A percentile compares a stretch with the other conserved stretches of the same genome.
These are phyloP conservation scores for Stegodyphus dumicola DNA, from an alignment of 1,140 invertebrate genomes.

Conservation along the genomic window DNA sequence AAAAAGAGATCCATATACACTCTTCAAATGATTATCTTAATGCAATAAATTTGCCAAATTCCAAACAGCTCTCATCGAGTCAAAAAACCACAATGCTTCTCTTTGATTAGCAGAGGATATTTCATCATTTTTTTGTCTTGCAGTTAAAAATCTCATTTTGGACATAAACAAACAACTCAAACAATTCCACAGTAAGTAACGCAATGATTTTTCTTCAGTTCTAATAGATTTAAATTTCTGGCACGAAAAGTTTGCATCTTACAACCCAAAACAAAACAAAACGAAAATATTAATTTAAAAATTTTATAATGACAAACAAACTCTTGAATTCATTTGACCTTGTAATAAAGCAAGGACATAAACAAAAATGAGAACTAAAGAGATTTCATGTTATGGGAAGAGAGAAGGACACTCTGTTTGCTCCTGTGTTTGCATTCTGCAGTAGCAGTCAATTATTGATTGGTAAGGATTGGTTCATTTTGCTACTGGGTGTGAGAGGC, in stretches of 20 bases:
- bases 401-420: constrained; percentile 19
- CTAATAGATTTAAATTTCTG: background rate
- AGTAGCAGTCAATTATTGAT: constrained; percentile 57
- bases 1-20: background rate
- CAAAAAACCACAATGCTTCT: constrained; percentile 28
- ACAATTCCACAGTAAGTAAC: background rate
- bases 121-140: constrained; percentile 24
- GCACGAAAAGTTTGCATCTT: background rate
- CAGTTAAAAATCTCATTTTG: constrained; percentile 35
- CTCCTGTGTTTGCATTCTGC: constrained; percentile 40
- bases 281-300: background rate
- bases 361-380: background rate
- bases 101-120: constrained; percentile 18
- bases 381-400: background rate
- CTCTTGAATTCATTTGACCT: constrained; percentile 12
- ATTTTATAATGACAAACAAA: background rate
- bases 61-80: constrained; percentile 58
- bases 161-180: constrained; percentile 42
- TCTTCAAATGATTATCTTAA: constrained; percentile 2
- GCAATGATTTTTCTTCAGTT: background rate
- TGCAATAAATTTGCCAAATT: constrained; percentile 57
- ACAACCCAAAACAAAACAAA: background rate
- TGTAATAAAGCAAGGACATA: constrained; percentile 10
- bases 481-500: background rate
- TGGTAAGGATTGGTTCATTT: background rate